phyloP scores from a whole-genome alignment of 2,888 invertebrate genomes.

The Drosophila anomalata region DNA sequence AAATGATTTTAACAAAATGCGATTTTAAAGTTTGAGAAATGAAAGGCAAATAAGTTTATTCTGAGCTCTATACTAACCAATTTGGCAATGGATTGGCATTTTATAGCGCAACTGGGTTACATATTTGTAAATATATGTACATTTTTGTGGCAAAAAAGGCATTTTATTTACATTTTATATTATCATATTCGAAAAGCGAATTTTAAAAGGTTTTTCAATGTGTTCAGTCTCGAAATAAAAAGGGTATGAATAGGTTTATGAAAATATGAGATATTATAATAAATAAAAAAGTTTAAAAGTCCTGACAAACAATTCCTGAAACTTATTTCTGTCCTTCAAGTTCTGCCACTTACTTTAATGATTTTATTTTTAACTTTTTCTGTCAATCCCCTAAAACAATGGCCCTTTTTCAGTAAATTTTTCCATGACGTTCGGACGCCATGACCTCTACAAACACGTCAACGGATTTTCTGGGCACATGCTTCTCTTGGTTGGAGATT shows the following conservation, averaged over 20 bases:
- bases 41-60: not conserved
- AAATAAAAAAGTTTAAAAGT: no score
- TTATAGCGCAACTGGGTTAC: not conserved
- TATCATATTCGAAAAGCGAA: not conserved
- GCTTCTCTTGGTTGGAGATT: slow-evolving; percentile 12
- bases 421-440: not conserved
- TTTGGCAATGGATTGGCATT: not conserved
- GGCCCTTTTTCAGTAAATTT: not conserved
- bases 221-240: no score
- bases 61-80: not conserved
- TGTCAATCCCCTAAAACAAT: not conserved
- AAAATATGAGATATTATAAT: no score
- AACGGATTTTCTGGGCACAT: slow-evolving; percentile 15
- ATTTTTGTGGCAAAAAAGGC: not conserved
- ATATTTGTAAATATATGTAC: not conserved
- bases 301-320: no score
- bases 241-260: no score
- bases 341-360: not conserved
- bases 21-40: not conserved
- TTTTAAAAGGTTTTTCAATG: not conserved
- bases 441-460: not conserved
- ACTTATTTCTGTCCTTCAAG: not conserved
- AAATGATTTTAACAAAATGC: slow-evolving; percentile 2
- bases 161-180: no score
- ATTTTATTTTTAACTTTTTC: not conserved